A percentile compares a stretch with the other conserved stretches of the same genome.
Evolutionary conservation across 1,140 invertebrate species (phyloP).

Genomic region (Micrasema minimum): DNA sequence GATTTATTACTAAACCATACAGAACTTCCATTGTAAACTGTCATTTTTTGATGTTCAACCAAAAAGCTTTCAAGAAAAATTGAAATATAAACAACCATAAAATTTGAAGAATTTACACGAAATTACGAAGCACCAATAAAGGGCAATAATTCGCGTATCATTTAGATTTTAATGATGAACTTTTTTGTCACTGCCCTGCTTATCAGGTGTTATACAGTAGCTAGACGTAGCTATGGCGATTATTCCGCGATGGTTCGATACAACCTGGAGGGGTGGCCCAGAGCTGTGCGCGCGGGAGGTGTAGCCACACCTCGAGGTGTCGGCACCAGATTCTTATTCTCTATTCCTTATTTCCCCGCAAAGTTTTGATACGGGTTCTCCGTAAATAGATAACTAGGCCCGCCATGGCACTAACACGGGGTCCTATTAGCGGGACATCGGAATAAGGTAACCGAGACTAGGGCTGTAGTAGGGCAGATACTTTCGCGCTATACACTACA

Average conservation of each 20-base stretch:
- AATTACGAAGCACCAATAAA: background rate
- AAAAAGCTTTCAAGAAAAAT: background rate
- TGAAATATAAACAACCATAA: background rate
- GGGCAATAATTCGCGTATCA: no score
- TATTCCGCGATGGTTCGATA: constrained; percentile 50
- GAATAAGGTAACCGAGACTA: no score
- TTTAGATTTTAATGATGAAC: no score
- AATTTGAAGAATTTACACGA: no score
- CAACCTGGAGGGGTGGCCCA: background rate
- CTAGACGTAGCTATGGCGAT: constrained; percentile 51
- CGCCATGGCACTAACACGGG: no score
- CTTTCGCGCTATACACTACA: no score
- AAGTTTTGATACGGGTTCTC: no score
- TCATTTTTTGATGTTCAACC: background rate
- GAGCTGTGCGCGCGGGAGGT: background rate
- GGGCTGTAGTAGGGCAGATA: no score
- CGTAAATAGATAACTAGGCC: no score
- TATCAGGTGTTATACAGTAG: constrained; percentile 43
- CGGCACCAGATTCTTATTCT: background rate
- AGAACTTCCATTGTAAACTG: background rate
- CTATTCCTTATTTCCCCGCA: no score
- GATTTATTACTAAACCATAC: constrained; percentile 11
- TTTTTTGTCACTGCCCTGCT: background rate
- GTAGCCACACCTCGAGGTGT: constrained; percentile 13
- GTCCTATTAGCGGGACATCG: no score